Conservation (phyloP, 2,888 invertebrate species). For the Ganaspis brasiliensis region DNA sequence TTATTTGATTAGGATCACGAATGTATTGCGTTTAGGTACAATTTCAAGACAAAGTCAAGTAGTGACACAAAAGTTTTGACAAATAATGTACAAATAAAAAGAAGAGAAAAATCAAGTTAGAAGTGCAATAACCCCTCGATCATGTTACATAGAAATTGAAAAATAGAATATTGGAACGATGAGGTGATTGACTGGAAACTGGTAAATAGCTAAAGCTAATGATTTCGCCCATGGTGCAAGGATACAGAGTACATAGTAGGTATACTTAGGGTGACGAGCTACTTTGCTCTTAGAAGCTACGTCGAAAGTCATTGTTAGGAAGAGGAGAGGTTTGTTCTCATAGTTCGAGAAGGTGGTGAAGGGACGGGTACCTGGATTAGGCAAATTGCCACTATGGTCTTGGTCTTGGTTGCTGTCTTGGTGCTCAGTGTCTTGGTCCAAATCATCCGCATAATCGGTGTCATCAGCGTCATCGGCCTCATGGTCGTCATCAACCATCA, state of each 20-base stretch:
- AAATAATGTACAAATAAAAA: background rate
- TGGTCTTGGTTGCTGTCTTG: conserved; percentile 62
- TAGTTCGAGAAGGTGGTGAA: conserved; percentile 56
- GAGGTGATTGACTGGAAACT: background rate
- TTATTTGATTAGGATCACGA: too few relatives aligned
- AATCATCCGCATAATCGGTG: conserved; percentile 60
- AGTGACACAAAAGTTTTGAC: too few relatives aligned
- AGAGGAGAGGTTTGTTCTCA: conserved; percentile 51
- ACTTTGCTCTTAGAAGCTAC: conserved; percentile 54
- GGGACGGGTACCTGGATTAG: conserved; percentile 80
- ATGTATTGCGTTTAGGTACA: too few relatives aligned
- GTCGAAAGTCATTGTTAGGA: conserved; percentile 43
- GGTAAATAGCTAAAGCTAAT: conserved; percentile 33
- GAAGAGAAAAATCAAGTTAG: background rate
- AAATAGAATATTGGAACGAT: conserved; percentile 17
- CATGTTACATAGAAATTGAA: background rate
- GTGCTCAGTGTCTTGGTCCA: conserved; percentile 55
- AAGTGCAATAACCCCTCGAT: background rate
- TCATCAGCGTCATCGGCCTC: conserved; percentile 61
- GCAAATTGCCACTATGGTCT: conserved; percentile 78
- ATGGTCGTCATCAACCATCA: conserved; percentile 65
- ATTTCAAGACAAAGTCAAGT: too few relatives aligned
- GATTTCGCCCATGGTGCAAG: conserved; percentile 48
- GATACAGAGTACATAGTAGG: conserved; percentile 32
- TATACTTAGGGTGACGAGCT: conserved; percentile 53